Evolutionary conservation across 2,888 invertebrate genomes (phyloP), one percentile per base, ranked within the genome.

Genomic region (Acrocera orbiculus): DNA sequence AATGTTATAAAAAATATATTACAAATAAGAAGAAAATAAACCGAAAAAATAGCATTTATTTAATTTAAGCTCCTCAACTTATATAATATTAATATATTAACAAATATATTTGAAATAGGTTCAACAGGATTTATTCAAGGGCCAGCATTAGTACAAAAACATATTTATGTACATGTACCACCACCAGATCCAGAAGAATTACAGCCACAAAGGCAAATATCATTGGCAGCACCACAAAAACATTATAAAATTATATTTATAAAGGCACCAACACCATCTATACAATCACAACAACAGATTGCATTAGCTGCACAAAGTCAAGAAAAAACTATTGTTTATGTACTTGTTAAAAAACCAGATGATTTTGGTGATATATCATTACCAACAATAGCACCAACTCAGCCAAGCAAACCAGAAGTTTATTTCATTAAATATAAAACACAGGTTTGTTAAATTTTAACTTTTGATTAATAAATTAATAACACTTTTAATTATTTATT

Each of bases 181-280:
- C 82, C 76, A 66, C 82, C 76, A 65, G 83, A 85, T 60, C 81
- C 76, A n/a, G 73, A 76, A 47, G 74, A 75, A 50, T 66, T 71
- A 50, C 67, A 72, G 47, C 67, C 70, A 33, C 66, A 67, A 42
- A 70, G 75, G 48, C 56, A 46, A 39, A 50, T 56, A n/a, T 51
- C 56, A 19, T 64, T 74, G 2, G 74, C 76, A 30, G 75, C 79
- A 43, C 69, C 83, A 29, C 83, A 83, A 61, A 85, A 85, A 51
- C 83, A 85, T 61, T 83, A 86, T 71, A 86, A 86, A 57, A 86
- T 86, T 58, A 83, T 86, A 64, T 86, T 86, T 71, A 86, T 86
- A 63, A 86, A 86, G 67, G 85, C 85, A 35, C 85, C 85, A 49
- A 73, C 83, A 47, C 73, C 81, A 40, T 82, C 82, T 40, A 73